phyloP scores from a whole-genome alignment of 2,888 invertebrate genomes.

The Ectobius pallidus region DNA sequence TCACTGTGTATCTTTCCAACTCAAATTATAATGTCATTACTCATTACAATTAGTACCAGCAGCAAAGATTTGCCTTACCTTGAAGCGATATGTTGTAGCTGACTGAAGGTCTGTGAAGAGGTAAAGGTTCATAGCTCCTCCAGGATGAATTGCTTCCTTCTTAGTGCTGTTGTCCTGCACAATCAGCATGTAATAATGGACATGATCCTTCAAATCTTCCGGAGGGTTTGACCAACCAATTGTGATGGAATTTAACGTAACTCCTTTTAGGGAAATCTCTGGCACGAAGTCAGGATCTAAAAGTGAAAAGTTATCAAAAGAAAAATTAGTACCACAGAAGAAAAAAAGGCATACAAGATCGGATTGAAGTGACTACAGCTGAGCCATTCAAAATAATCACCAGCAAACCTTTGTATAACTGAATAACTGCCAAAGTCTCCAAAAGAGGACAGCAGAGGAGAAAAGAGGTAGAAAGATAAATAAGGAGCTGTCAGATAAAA shows the following conservation, averaged over 20 bases:
- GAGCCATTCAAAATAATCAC: too few relatives aligned
- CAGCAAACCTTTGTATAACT: too few relatives aligned
- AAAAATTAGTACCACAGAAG: neutral
- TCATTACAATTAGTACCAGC: too few relatives aligned
- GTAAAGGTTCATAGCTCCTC: conserved; percentile 69
- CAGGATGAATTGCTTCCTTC: conserved; percentile 66
- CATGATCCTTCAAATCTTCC: conserved; percentile 66
- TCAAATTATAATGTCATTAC: too few relatives aligned
- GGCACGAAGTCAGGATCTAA: conserved; percentile 79
- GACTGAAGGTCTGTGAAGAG: conserved; percentile 80
- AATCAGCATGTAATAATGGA: conserved; percentile 76
- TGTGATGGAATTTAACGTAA: conserved; percentile 74
- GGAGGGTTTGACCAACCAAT: conserved; percentile 79
- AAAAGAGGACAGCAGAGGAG: too few relatives aligned
- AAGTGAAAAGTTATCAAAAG: conserved; percentile 44
- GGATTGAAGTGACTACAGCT: too few relatives aligned
- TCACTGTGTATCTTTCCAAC: too few relatives aligned
- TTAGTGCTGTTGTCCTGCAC: conserved; percentile 45
- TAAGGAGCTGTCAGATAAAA: too few relatives aligned
- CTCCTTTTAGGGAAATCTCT: conserved; percentile 75
- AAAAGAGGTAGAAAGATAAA: too few relatives aligned
- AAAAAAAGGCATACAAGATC: neutral
- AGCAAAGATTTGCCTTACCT: too few relatives aligned
- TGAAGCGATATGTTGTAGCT: conserved; percentile 80
- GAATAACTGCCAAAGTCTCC: too few relatives aligned